Base-by-base conservation (phyloP, 1,140 invertebrate species). In the Aricia agestis region DNA sequence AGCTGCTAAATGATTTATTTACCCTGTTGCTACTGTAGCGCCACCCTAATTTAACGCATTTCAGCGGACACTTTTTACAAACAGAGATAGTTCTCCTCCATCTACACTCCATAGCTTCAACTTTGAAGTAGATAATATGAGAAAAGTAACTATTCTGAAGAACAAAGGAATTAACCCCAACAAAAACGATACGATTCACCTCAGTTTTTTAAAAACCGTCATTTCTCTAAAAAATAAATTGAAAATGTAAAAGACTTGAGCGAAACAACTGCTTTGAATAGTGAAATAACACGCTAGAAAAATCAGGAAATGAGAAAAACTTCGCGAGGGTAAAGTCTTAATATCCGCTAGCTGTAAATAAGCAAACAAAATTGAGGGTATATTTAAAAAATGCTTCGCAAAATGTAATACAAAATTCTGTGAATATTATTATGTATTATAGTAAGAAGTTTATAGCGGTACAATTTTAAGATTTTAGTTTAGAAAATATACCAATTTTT, bases 301-400 rank as follows among this genome's bases (percentile, higher is more conserved):
- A 63, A 63, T 17, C 18, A 19, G 59, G 18, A 63, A 63, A 63
- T 63, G 59, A 19, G 59, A 63, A 63, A 63, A 31, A 63, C n/a
- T 59, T 63, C 10, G 17, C 25, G 59, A 19, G 59, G 18, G 19
- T 63, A 19, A 19, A 63, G 19, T 63, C 59, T 63, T 63, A 19
- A 19, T 63, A 63, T 19, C 59, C 17, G 18, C 18, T 63, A 52
- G 45, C 45, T 52, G 45, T 52, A 52, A 52, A 52, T 52, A 52
- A 52, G 45, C 45, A 52, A 52, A 52, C 45, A 52, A 52, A 52
- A 52, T 52, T 52, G 45, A 52, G 45, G 45, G 45, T 52, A 52
- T 15, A 52, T 52, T 52, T 52, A 52, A 52, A 52, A 52, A 52
- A 52, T 52, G 5, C 45, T 52, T 52, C 13, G 13, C 11, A 13